These are phyloP conservation scores for Sebastolobus altivelis DNA, from an alignment of 2,797 vertebrate species.

Conservation along the genomic window DNA sequence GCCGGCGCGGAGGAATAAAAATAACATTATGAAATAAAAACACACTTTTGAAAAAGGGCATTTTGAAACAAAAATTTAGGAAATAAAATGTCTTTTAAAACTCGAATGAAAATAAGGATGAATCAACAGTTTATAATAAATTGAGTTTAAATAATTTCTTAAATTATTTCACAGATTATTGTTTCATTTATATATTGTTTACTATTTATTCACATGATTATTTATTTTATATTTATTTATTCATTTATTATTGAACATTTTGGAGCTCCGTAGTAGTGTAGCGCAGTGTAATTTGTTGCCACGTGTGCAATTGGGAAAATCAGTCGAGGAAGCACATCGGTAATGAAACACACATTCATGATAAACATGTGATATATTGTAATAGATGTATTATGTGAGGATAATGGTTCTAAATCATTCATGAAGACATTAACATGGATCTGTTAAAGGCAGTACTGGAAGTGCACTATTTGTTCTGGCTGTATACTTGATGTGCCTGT, in stretches of 20 bases:
- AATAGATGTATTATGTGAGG: not conserved
- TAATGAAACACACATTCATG: not conserved
- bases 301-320: too few species aligned
- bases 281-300: not conserved
- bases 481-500: not conserved
- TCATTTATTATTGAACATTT: too few species aligned
- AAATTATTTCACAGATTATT: not conserved
- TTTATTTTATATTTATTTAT: not conserved
- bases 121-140: not conserved
- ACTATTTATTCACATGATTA: not conserved
- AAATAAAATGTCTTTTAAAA: not conserved
- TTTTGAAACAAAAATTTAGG: not conserved
- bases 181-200: not conserved
- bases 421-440: not conserved
- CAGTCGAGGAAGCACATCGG: not conserved
- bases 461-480: not conserved
- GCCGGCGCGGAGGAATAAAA: too few species aligned
- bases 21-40: too few species aligned
- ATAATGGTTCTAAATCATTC: not conserved
- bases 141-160: not conserved
- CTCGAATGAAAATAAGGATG: not conserved
- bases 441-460: not conserved
- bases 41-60: too few species aligned
- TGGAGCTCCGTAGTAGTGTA: not conserved
- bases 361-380: not conserved